A percentile compares a stretch with the other conserved stretches of the same genome.
phyloP scores from a whole-genome alignment of 2,113 vertebrate genomes.

The Clupea harengus region DNA sequence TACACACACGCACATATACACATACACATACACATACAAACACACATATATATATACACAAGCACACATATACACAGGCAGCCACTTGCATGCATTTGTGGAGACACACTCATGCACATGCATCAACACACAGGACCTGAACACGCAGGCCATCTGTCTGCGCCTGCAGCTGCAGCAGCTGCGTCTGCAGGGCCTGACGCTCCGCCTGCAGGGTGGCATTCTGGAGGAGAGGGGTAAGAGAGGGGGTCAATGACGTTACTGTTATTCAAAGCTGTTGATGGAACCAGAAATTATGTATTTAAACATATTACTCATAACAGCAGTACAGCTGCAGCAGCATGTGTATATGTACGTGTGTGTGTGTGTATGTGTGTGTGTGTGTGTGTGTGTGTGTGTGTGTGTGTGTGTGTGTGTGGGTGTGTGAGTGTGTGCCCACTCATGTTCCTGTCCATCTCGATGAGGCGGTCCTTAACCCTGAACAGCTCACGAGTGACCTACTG shows the following conservation, averaged over 20 bases:
- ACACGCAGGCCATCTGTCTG: constrained; percentile 95
- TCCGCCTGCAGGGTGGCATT: constrained; percentile 97
- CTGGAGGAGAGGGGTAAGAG: constrained; percentile 60
- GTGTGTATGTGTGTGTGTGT: too few relatives aligned
- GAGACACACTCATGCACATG: not conserved
- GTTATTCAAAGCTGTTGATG: not conserved
- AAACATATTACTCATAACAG: too few relatives aligned
- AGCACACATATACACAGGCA: too few relatives aligned
- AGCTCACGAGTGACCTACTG: constrained; percentile 94
- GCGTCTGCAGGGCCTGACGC: constrained; percentile 91
- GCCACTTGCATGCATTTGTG: too few relatives aligned
- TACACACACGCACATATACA: too few relatives aligned
- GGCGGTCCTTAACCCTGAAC: constrained; percentile 92
- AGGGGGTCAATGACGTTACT: not conserved
- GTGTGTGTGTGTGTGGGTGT: too few relatives aligned
- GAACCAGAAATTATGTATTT: not conserved
- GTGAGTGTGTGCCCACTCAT: too few relatives aligned
- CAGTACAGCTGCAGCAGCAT: too few relatives aligned
- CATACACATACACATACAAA: too few relatives aligned
- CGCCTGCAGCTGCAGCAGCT: constrained; percentile 91
- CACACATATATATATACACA: too few relatives aligned
- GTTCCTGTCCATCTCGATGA: constrained; percentile 94
- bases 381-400: too few relatives aligned
- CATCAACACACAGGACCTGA: constrained; percentile 77
- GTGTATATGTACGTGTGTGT: too few relatives aligned